Evolutionary conservation across 2,797 vertebrate genomes (phyloP), one percentile per base, ranked within the genome.

Genomic region (Cynodonichthys magdalenae): DNA sequence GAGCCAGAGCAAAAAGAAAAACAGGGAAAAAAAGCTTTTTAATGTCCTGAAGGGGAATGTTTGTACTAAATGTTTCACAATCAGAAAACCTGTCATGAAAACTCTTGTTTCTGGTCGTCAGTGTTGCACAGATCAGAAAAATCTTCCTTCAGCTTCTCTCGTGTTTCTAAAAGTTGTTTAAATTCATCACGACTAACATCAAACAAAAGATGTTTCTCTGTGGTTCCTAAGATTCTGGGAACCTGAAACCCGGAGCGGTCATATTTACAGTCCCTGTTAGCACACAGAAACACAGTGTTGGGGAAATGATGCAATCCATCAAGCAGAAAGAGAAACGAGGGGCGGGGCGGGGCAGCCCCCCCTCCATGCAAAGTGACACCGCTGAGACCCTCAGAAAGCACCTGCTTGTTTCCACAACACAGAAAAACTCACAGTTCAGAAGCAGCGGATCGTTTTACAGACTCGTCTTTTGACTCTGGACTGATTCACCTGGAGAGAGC

Each of bases 381-480:
- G 17, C 42, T 61, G 57, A 77, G 46, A 66, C 52, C 59, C 67
- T 60, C 69, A 69, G 57, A 74, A 79, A 52, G 51, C 78, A 88
- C 77, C 83, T 84, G 74, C 77, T 81, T 86, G 81, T 90, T 87
- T 85, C 76, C 78, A 87, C 65, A 85, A 87, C 80, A 88, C 15
- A 59, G 55, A 34, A 52, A 49, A 63, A 65, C 60, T 79, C 59
- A 47, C 68, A 66, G 71, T 68, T 59, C 41, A 52, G 44, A 75
- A 48, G 51, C 71, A 59, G 1, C 28, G 41, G 28, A 54, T 70
- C 46, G 66, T 71, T 71, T 66, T 17, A 65, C 50, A 54, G 49
- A 9, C 49, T 72, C n/a, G 56, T 69, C 63, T 41, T 36, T 49
- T 8, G 50, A 31, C 53, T 50, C 20, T 8, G 50, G 46, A 57